Percentiles rank a stretch among this genome's conserved stretches.
Evolutionary conservation across 2,888 invertebrate genomes (phyloP).

Genomic region (Oxytorus armatus): DNA sequence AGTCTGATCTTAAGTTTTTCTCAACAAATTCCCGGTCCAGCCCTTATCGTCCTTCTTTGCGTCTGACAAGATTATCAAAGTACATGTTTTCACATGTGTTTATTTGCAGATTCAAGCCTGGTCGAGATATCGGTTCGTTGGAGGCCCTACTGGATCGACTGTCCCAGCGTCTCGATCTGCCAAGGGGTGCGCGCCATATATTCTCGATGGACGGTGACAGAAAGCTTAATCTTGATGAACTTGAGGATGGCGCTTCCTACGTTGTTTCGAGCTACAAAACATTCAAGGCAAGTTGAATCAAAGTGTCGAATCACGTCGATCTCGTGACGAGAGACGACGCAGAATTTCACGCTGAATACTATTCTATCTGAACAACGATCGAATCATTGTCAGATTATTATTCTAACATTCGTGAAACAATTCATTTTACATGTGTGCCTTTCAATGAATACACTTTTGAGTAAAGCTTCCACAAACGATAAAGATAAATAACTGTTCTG

Average conservation of each 20-base stretch:
- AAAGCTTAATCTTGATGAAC: constrained; percentile 92
- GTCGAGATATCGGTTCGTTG: constrained; percentile 93
- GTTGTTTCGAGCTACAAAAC: constrained; percentile 96
- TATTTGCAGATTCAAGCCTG: constrained; percentile 90
- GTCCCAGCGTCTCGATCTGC: constrained; percentile 94
- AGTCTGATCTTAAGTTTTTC: not conserved
- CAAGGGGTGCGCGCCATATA: constrained; percentile 94
- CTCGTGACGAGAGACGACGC: not conserved
- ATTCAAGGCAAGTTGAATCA: constrained; percentile 90
- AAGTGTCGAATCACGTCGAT: not conserved
- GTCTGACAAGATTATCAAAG: not conserved
- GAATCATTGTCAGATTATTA: not conserved
- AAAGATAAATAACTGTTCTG: not conserved
- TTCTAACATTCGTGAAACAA: not conserved
- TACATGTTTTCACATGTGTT: not conserved
- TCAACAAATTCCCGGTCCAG: not conserved
- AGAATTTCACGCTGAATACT: not conserved
- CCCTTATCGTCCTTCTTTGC: not conserved
- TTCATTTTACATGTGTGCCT: not conserved
- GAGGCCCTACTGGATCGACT: constrained; percentile 94
- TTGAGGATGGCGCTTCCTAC: constrained; percentile 96
- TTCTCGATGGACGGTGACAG: constrained; percentile 96
- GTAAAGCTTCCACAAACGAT: not conserved
- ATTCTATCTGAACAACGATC: not conserved
- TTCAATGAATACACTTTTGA: not conserved